Base-by-base conservation (phyloP, 2,888 invertebrate genomes). In the Ganaspis brasiliensis region DNA sequence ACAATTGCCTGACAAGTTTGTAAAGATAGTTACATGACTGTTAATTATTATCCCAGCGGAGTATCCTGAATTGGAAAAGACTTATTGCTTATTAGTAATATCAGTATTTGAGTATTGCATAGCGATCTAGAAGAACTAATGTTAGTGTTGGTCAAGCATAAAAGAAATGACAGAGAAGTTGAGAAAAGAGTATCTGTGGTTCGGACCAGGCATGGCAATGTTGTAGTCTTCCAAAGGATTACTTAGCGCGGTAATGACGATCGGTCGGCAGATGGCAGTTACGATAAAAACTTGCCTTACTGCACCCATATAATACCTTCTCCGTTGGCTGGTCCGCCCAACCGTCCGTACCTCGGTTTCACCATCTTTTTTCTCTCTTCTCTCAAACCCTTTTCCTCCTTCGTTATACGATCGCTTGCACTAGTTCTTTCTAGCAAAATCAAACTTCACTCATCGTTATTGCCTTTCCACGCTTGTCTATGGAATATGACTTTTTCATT, bases 161-260 rank as follows among this genome's bases (percentile, higher is more conserved):
- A 67, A 67, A 67, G 67, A 45, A 63, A 63, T 63, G 63, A 45
- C 40, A 40, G 63, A 40, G 40, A 37, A 63, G 19, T 24, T 26
- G 59, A 56, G 56, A 59, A 31, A 59, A 59, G 59, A 26, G 59
- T 26, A 31, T 59, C 59, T n/a, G 26, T n/a, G 59, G 24, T 14
- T 12, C 45, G 45, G 45, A 45, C 59, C 31, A 10, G 61, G 37
- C 19, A 16, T 49, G 49, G 49, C 49, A 49, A 52, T 63, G 35
- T 63, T 37, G 21, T 35, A 61, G 61, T 61, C 61, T 61, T 21
- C 21, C 37, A 37, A 63, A 63, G 37, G 45, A 67, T 67, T 67
- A 67, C 67, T 89, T 89, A 89, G 88, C 87, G 83, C 87, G 86
- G 89, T 90, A 90, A 90, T 90, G 90, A 90, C 89, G 89, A 89